These are phyloP conservation scores for Poecilia latipinna DNA, from an alignment of 2,113 vertebrate species.

Conservation along the genomic window DNA sequence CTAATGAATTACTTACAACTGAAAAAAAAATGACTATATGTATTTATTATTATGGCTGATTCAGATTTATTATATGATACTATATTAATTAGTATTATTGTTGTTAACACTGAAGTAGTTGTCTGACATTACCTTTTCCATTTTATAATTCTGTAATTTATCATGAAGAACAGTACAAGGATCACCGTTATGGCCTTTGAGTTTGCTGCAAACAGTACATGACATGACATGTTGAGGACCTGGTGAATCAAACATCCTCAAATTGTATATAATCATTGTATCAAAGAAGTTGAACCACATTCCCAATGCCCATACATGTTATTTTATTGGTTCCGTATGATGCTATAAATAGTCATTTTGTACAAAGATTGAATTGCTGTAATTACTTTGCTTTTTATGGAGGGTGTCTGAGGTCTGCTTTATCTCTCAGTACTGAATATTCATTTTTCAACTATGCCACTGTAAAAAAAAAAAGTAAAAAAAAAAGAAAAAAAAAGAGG, in stretches of 20 bases:
- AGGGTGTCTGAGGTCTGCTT: conserved; percentile 76
- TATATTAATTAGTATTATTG: conserved; percentile 77
- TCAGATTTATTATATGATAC: conserved; percentile 70
- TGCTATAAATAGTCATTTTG: conserved; percentile 78
- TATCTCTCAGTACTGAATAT: conserved; percentile 79
- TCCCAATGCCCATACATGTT: conserved; percentile 74
- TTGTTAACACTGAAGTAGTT: conserved; percentile 72
- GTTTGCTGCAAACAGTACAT: conserved; percentile 78
- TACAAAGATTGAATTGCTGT: conserved; percentile 77
- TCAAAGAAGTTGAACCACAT: conserved; percentile 68
- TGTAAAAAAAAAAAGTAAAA: conserved; percentile 65
- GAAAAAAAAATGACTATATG: conserved; percentile 53
- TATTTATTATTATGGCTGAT: conserved; percentile 77
- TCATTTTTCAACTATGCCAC: conserved; percentile 82
- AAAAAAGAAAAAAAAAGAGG: conserved; percentile 56
- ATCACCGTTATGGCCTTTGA: conserved; percentile 85
- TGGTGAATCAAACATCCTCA: conserved; percentile 72
- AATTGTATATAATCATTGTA: conserved; percentile 73
- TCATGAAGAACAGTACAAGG: conserved; percentile 66
- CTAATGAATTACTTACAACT: conserved; percentile 57
- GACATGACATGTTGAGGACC: conserved; percentile 68
- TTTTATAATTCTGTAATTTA: conserved; percentile 66
- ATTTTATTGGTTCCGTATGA: conserved; percentile 70
- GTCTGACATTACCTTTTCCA: conserved; percentile 69
- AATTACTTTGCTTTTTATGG: conserved; percentile 77